Percentiles rank a stretch among this genome's conserved stretches.
Evolutionary conservation across 1,140 invertebrate species (phyloP).

Genomic region (Trigoniulus corallinus): DNA sequence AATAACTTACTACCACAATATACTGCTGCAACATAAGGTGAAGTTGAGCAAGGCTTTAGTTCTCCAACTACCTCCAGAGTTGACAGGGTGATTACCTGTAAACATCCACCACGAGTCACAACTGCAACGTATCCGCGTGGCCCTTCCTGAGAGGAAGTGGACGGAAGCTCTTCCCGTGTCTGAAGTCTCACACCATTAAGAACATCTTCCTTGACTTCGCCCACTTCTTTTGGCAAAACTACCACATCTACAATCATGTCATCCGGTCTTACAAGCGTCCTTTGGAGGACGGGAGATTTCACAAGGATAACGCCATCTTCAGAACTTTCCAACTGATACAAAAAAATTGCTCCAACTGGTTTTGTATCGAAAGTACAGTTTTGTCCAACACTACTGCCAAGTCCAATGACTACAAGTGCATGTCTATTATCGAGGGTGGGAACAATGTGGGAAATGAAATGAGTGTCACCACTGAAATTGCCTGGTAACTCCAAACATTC

Average conservation of each 20-base stretch:
- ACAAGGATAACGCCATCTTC: conserved; percentile 18
- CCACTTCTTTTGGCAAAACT: conserved; percentile 10
- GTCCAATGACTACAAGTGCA: conserved; percentile 19
- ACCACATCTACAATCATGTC: conserved; percentile 9
- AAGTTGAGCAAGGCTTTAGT: conserved; percentile 17
- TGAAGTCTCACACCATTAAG: not conserved
- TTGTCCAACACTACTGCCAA: not conserved
- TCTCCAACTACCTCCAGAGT: conserved; percentile 20
- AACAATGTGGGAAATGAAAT: conserved; percentile 18
- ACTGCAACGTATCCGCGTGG: conserved; percentile 20
- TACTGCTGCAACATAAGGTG: conserved; percentile 22
- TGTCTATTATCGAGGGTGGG: conserved; percentile 20
- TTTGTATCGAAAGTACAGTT: not conserved
- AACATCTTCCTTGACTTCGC: conserved; percentile 3
- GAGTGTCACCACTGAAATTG: conserved; percentile 15
- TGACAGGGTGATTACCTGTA: conserved; percentile 20
- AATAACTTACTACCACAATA: conserved; percentile 24
- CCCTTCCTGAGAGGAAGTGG: not conserved
- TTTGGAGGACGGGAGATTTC: conserved; percentile 17
- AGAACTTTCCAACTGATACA: not conserved
- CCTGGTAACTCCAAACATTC: conserved; percentile 23
- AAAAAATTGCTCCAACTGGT: conserved; percentile 8
- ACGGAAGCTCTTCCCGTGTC: not conserved
- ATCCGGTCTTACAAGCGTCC: conserved; percentile 11
- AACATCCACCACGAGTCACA: conserved; percentile 19